Percentiles rank a stretch among this genome's conserved stretches.
Evolutionary conservation across 2,888 invertebrate species (phyloP).

Genomic region (Orthonychiurus folsomi): DNA sequence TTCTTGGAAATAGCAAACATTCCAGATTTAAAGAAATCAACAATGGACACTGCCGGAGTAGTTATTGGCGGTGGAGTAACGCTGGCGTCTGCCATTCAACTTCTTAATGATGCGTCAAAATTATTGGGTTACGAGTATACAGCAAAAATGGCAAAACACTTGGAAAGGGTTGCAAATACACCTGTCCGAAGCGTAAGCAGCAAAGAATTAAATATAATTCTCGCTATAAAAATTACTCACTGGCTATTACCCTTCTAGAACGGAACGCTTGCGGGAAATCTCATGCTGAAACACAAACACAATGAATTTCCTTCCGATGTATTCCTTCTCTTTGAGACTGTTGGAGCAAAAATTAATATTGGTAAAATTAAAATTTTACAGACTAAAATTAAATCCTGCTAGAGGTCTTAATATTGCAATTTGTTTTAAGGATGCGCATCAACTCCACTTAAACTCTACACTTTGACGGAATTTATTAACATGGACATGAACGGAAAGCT

Average conservation of each 20-base stretch:
- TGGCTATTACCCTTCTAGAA: slow-evolving; percentile 38
- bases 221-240: not conserved
- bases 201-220: too few species aligned
- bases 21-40: slow-evolving; percentile 48
- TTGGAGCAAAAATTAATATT: slow-evolving; percentile 41
- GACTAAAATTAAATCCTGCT: not conserved
- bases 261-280: slow-evolving; percentile 61
- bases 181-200: slow-evolving; percentile 55
- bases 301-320: slow-evolving; percentile 63
- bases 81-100: slow-evolving; percentile 50
- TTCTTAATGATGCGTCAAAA: slow-evolving; percentile 39
- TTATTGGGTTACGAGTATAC: slow-evolving; percentile 53
- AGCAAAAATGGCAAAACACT: slow-evolving; percentile 52
- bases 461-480: not conserved
- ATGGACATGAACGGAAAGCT: slow-evolving; percentile 9
- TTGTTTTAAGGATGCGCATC: slow-evolving; percentile 15
- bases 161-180: slow-evolving; percentile 60
- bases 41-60: slow-evolving; percentile 44
- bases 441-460: slow-evolving; percentile 12
- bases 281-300: slow-evolving; percentile 59
- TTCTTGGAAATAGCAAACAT: slow-evolving; percentile 59
- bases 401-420: too few species aligned
- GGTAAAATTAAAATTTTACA: slow-evolving; percentile 28
- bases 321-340: slow-evolving; percentile 51
- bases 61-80: slow-evolving; percentile 54